Base-by-base conservation (phyloP, 2,888 invertebrate genomes). In the Drosophila colorata region DNA sequence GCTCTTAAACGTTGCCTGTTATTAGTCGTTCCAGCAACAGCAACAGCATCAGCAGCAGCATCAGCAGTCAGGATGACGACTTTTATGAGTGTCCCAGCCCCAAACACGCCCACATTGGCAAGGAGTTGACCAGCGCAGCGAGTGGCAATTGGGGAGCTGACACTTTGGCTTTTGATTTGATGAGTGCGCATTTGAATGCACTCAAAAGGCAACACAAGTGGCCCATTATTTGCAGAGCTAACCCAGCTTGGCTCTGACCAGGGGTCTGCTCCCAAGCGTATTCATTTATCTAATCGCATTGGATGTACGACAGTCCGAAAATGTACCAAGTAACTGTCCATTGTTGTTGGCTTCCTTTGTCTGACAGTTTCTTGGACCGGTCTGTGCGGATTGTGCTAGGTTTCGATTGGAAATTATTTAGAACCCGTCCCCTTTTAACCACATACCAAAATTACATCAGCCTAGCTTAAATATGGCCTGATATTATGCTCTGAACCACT, bases 121-220 rank as follows among this genome's bases (percentile, higher is more conserved):
- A 9, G 28, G 28, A 63, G 49, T 28, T 46, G 38, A 28, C 64
- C 64, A 46, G 63, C n/a, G 9, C 38, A 47, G 48, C 72, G 9
- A 52, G 65, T 44, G 67, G 18, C 40, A 66, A 56, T 44, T 59
- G 43, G 69, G 58, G 25, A 49, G 69, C 78, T 77, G 84, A 87
- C 84, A 82, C 78, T 82, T 80, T 80, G 84, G 71, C 87, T 78
- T 84, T 74, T 85, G 76, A 87, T 83, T 82, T 81, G 87, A 87
- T 83, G 87, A 83, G 85, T 78, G 69, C 69, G 73, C 84, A 81
- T 83, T 83, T 78, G 75, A 84, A 83, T 84, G 83, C 87, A 80
- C 75, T 87, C 82, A 49, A 76, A 76, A 51, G 60, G 55, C 56
- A 55, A 33, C 68, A 64, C 84, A 74, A 82, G 87, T 80, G 84